Percentiles rank a stretch among this genome's conserved stretches.
phyloP scores from a whole-genome alignment of 1,140 invertebrate species.

The Solenopsis fugax region DNA sequence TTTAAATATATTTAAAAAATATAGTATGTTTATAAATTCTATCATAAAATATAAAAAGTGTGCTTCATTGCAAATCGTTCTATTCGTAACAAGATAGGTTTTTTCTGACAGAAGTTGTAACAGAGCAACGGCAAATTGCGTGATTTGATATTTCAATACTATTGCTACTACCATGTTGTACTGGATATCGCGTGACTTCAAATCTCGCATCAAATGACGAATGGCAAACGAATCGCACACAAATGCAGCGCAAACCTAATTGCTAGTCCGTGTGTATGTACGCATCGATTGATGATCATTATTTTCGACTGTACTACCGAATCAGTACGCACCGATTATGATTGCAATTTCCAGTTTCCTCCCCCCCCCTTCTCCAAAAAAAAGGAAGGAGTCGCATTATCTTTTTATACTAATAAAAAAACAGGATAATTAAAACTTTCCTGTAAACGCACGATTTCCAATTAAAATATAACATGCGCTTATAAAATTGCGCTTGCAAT shows the following conservation, averaged over 20 bases:
- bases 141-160: constrained; percentile 53
- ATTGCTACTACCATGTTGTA: constrained; percentile 21
- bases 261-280: not conserved
- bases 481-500: constrained; percentile 47
- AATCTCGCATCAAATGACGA: constrained; percentile 55
- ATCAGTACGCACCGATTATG: constrained; percentile 22
- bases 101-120: constrained; percentile 16
- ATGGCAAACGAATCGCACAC: constrained; percentile 34
- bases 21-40: not conserved
- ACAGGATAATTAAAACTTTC: constrained; percentile 31
- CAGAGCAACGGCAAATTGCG: constrained; percentile 41
- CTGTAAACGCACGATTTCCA: constrained; percentile 45
- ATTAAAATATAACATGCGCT: constrained; percentile 53
- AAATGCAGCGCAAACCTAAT: constrained; percentile 43
- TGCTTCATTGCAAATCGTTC: not conserved
- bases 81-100: constrained; percentile 17
- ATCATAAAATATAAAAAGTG: not conserved
- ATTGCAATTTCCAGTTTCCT: not conserved
- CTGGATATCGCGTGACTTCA: constrained; percentile 58
- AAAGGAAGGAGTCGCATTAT: not conserved
- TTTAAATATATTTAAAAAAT: not conserved
- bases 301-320: not conserved
- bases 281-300: constrained; percentile 24
- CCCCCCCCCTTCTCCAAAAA: not conserved
- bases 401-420: not conserved